Evolutionary conservation across 1,140 invertebrate genomes (phyloP), one percentile per base, ranked within the genome.

Genomic region (Drosophila hydei): DNA sequence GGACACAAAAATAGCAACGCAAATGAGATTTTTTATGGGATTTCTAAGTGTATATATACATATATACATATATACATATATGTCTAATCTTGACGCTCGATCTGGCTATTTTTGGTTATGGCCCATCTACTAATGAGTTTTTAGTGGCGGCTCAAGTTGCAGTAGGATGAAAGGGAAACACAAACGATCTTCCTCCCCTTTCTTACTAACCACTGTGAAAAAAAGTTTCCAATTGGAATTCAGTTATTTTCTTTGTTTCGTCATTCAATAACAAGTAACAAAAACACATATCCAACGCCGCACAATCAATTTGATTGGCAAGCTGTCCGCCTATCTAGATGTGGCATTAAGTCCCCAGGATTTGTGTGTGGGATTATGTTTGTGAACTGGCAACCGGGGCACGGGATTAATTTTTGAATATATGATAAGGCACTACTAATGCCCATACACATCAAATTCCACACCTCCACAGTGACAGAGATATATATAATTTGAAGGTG

Each of bases 301-400:
- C 69, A 45, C 75, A 84, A 87, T 88, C 83, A 87, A 77, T 58
- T 85, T 85, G 81, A 85, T 85, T 85, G 81, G 81, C 81, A 85
- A 88, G 59, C 83, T 85, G 81, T 85, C 56, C 65, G 52, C 50
- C 77, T 58, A 77, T 87, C 67, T 75, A 77, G 74, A 87, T 80
- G 63, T 56, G 56, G 45, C 61, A 63, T 73, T 65, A 85, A 42
- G 55, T 63, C 36, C 9, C 4, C 43, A 64, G 80, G 68, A 85
- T 87, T 87, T 74, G 51, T 43, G 38, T 19, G n/a, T 9, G 70
- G 52, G 55, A 68, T 73, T 73, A 69, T 72, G 68, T 71, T 58
- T 51, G 68, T 36, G 45, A 30, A 38, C 30, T 4, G 43, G 18
- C 50, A 43, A 12, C 23, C 11, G 19, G 30, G 25, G 14, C 30